phyloP scores from a whole-genome alignment of 1,140 invertebrate species.

The Branchinecta lindahli region DNA sequence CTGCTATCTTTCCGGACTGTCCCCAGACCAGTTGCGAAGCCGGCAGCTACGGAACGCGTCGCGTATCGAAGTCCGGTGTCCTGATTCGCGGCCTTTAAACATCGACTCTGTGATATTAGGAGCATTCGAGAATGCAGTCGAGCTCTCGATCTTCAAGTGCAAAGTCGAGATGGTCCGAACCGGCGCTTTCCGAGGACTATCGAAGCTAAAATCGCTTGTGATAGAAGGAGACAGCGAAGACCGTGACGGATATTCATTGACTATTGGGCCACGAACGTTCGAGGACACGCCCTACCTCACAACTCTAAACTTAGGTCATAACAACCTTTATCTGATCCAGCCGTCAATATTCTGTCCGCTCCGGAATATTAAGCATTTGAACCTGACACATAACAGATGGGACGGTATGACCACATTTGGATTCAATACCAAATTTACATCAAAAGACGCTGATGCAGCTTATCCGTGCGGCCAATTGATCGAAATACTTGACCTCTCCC shows the following conservation, averaged over 20 bases:
- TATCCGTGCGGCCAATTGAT: slow-evolving; percentile 26
- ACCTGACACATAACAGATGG: not conserved
- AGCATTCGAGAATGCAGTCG: not conserved
- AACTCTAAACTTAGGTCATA: not conserved
- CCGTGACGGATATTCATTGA: not conserved
- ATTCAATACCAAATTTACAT: not conserved
- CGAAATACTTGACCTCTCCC: slow-evolving; percentile 51
- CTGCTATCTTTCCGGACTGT: not conserved
- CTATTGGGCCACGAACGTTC: not conserved
- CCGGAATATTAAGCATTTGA: not conserved
- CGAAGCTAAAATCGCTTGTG: not conserved
- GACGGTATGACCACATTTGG: not conserved
- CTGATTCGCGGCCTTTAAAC: not conserved
- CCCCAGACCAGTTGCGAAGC: not conserved
- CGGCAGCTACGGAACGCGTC: not conserved
- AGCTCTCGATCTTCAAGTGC: not conserved
- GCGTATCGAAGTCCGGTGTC: not conserved
- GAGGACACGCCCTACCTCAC: not conserved
- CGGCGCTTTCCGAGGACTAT: not conserved
- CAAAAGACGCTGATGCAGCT: not conserved
- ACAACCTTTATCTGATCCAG: not conserved
- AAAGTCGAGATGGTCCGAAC: not conserved
- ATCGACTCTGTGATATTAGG: not conserved
- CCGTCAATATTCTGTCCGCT: not conserved
- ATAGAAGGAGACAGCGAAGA: not conserved